Conservation (phyloP, 2,113 vertebrate species). For the Oostethus manadensis region DNA sequence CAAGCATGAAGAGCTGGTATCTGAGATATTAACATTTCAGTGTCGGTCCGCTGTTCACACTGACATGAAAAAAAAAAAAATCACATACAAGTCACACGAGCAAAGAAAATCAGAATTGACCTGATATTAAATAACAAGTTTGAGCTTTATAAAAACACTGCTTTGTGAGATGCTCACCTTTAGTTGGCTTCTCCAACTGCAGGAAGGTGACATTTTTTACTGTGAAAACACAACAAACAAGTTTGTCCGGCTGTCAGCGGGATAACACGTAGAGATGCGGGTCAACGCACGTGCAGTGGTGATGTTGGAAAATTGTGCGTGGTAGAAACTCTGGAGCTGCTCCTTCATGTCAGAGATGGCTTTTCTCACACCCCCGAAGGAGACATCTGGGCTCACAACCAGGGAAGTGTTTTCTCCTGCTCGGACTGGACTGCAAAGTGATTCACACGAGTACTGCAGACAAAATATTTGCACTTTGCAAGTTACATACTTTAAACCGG, state of each 20-base stretch:
- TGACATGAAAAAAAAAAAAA: too few species aligned
- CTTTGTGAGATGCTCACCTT: slow-evolving; percentile 5
- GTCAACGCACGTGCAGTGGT: slow-evolving; percentile 2
- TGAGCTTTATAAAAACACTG: neutral
- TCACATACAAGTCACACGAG: too few species aligned
- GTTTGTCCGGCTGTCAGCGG: too few species aligned
- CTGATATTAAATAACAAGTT: too few species aligned
- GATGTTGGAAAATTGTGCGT: neutral
- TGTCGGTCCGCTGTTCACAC: too few species aligned
- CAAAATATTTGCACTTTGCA: neutral
- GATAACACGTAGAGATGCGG: neutral
- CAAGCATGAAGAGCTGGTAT: too few species aligned
- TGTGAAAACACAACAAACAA: neutral
- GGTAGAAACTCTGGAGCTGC: slow-evolving; percentile 5
- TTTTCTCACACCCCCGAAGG: slow-evolving; percentile 18
- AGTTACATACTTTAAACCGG: neutral
- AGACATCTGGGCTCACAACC: neutral
- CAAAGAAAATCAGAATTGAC: too few species aligned
- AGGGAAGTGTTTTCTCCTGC: neutral
- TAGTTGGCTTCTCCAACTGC: neutral
- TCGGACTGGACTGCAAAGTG: neutral
- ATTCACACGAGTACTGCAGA: neutral
- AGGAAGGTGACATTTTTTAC: slow-evolving; percentile 14
- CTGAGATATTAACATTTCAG: too few species aligned
- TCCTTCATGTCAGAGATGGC: slow-evolving; percentile 14